Conservation (phyloP, 2,888 invertebrate species). For the Phortica magna region DNA sequence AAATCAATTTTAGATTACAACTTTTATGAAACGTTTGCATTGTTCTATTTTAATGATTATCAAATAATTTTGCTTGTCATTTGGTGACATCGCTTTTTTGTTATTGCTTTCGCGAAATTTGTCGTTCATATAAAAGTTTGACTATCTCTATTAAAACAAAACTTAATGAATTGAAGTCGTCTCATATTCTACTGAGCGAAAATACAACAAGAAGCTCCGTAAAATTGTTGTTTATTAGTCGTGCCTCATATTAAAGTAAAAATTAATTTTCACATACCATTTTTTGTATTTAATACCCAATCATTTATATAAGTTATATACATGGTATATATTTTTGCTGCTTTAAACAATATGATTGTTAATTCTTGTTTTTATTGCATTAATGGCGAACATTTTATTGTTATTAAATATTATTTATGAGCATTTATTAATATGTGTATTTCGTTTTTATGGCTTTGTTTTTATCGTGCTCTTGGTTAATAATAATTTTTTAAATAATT, state of each 20-base stretch:
- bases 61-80: too few relatives aligned
- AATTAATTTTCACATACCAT: neutral
- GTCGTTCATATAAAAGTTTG: too few relatives aligned
- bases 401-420: conserved; percentile 27
- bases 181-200: too few relatives aligned
- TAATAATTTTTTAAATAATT: conserved; percentile 26
- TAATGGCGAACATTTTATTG: conserved; percentile 18
- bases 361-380: conserved; percentile 13
- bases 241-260: too few relatives aligned
- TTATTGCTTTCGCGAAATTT: too few relatives aligned
- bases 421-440: conserved; percentile 22
- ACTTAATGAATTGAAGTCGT: too few relatives aligned
- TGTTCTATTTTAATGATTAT: too few relatives aligned
- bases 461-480: conserved; percentile 8
- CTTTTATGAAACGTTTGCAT: neutral
- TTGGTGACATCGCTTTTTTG: too few relatives aligned
- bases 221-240: too few relatives aligned
- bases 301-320: neutral
- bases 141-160: too few relatives aligned
- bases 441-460: conserved; percentile 9
- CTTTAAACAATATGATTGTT: neutral
- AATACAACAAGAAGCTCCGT: too few relatives aligned
- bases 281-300: neutral
- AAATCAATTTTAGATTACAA: neutral
- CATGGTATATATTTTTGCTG: neutral